These are phyloP conservation scores for Nemotelus nigrinus DNA, from an alignment of 2,888 invertebrate species.

Conservation along the genomic window DNA sequence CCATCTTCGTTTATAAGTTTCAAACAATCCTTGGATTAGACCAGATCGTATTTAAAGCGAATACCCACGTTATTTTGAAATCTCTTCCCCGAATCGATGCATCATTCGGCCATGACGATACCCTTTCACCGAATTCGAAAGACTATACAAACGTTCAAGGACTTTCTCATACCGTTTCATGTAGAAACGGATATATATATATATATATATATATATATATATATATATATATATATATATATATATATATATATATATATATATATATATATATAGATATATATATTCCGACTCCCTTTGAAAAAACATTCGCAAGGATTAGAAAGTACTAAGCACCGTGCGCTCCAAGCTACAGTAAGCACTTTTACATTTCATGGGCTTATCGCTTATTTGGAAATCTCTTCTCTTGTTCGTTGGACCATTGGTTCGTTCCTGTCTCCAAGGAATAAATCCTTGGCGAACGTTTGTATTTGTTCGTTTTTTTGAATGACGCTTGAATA, in stretches of 20 bases:
- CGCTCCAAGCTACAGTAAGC: neutral
- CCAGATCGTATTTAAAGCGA: neutral
- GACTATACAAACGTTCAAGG: neutral
- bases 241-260: too few species aligned
- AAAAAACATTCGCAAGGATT: conserved; percentile 27
- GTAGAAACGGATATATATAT: too few species aligned
- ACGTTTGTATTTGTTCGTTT: neutral
- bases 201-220: too few species aligned
- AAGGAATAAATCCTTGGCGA: conserved; percentile 37
- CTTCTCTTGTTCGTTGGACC: neutral
- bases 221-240: too few species aligned
- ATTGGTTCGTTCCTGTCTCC: conserved; percentile 15
- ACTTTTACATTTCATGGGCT: conserved; percentile 28
- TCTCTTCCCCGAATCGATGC: neutral
- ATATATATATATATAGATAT: too few species aligned
- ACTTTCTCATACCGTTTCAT: neutral
- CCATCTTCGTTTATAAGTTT: conserved; percentile 4
- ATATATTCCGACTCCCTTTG: too few species aligned
- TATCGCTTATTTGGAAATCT: conserved; percentile 14
- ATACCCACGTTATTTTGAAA: neutral
- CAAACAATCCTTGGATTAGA: conserved; percentile 9
- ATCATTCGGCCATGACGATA: neutral
- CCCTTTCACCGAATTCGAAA: neutral
- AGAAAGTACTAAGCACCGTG: conserved; percentile 22
- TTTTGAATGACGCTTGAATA: neutral